Base-by-base conservation (phyloP, 1,140 invertebrate species). In the Euwallacea similis region DNA sequence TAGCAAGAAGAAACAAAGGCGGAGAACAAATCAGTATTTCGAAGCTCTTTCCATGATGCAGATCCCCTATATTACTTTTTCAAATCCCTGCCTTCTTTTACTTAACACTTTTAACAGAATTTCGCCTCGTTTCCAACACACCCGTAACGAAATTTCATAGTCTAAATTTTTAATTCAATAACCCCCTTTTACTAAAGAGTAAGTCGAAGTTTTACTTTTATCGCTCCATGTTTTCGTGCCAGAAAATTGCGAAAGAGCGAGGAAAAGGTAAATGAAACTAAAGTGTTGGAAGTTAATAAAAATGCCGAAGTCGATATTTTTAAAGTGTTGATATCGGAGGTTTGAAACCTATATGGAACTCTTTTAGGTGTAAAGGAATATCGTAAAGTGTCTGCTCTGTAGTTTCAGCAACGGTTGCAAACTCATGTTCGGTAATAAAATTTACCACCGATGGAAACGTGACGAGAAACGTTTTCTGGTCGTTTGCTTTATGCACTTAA, bases 251-350 rank as follows among this genome's bases (percentile, higher is more conserved):
- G 21, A 66, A 66, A 66, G 65, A 43, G 65, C 65, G 65, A 58
- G 53, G 65, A 66, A 66, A 66, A 66, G 41, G 65, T 66, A 66
- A 66, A 66, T 66, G 54, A 66, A 66, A 66, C 54, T 66, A 66
- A 56, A 66, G 65, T 66, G 65, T 66, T 61, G 21, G 55, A 66
- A 66, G 65, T 66, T 66, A 66, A 66, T 66, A 66, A 66, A 66
- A 59, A 58, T 58, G 55, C 50, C 33, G 55, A 10, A 56, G 55
- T 44, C 65, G 65, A 66, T 66, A 66, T 66, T 66, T 66, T 66
- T 59, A 66, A 66, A 66, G 65, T 66, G 65, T 66, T 66, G 65
- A 58, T 66, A 59, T 43, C 55, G 53, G 55, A 4, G 54, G 11
- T 53, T 15, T 7, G 44, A 66, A 65, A 54, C 16, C 46, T 54